phyloP scores from a whole-genome alignment of 2,888 invertebrate genomes.

The Tiphia femorata region DNA sequence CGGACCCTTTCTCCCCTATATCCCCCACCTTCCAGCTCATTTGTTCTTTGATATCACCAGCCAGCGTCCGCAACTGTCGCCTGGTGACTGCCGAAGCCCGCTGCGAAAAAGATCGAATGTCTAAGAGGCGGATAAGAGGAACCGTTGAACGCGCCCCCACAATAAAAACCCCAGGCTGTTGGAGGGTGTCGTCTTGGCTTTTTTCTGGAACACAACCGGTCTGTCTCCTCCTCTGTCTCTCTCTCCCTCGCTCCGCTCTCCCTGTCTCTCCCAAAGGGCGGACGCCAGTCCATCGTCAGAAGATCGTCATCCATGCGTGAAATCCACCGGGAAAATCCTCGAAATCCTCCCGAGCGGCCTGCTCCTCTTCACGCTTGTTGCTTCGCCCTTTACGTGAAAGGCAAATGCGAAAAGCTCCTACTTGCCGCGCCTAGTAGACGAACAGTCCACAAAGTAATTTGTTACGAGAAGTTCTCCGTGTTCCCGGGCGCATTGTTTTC shows the following conservation, averaged over 20 bases:
- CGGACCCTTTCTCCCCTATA: no score
- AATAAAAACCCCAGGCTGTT: slow-evolving; percentile 14
- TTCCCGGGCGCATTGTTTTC: no score
- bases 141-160: slow-evolving; percentile 16
- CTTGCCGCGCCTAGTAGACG: no score
- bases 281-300: no score
- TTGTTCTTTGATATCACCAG: no score
- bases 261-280: no score
- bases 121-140: slow-evolving; percentile 13
- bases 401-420: background rate
- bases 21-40: no score
- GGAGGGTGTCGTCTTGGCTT: slow-evolving; percentile 18
- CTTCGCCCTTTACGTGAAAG: slow-evolving; percentile 1
- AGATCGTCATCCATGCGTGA: slow-evolving; percentile 33
- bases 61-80: no score
- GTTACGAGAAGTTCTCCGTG: no score
- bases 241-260: no score
- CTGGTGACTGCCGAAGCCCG: background rate
- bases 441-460: no score
- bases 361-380: slow-evolving; percentile 6
- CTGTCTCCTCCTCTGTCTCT: no score
- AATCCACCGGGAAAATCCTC: slow-evolving; percentile 30
- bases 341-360: slow-evolving; percentile 30
- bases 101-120: slow-evolving; percentile 4
- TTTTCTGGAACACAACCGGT: slow-evolving; percentile 21